These are phyloP conservation scores for Entomobrya multifasciata DNA, from an alignment of 2,888 invertebrate genomes.

Conservation along the genomic window DNA sequence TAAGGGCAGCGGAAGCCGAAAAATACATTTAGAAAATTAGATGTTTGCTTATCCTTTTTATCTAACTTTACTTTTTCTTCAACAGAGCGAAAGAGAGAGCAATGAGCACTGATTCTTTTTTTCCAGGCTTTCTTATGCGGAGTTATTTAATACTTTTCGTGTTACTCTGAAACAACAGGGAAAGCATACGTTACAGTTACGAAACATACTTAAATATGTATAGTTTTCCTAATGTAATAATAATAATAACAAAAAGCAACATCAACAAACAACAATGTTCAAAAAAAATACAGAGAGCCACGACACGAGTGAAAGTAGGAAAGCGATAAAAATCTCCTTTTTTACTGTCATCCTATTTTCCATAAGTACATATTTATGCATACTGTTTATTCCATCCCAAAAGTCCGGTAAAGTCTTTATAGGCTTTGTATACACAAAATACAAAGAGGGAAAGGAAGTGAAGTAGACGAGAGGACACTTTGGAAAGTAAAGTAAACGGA, in stretches of 20 bases:
- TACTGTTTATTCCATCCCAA: not conserved
- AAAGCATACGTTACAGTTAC: not conserved
- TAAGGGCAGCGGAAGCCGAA: slow-evolving; percentile 44
- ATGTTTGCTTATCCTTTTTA: slow-evolving; percentile 62
- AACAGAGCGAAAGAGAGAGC: not conserved
- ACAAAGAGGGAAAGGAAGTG: not conserved
- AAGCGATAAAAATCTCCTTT: slow-evolving; percentile 18
- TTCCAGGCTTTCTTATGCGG: not conserved
- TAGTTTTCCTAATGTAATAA: slow-evolving; percentile 20
- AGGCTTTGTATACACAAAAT: not conserved
- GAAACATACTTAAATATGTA: not conserved
- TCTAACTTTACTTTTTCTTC: slow-evolving; percentile 3
- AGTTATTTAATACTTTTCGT: slow-evolving; percentile 1
- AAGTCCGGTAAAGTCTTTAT: not conserved
- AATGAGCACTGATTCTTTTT: not conserved
- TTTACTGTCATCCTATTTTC: slow-evolving; percentile 4
- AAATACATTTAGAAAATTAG: slow-evolving; percentile 66
- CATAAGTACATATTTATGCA: slow-evolving; percentile 38
- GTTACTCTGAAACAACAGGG: not conserved
- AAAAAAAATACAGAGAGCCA: not conserved
- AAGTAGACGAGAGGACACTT: not conserved
- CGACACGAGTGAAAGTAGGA: slow-evolving; percentile 10
- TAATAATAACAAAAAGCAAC: slow-evolving; percentile 11
- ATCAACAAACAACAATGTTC: not conserved
- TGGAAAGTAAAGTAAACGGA: slow-evolving; percentile 37